phyloP scores from a whole-genome alignment of 2,113 vertebrate genomes.

The Brachypteracias leptosomus region DNA sequence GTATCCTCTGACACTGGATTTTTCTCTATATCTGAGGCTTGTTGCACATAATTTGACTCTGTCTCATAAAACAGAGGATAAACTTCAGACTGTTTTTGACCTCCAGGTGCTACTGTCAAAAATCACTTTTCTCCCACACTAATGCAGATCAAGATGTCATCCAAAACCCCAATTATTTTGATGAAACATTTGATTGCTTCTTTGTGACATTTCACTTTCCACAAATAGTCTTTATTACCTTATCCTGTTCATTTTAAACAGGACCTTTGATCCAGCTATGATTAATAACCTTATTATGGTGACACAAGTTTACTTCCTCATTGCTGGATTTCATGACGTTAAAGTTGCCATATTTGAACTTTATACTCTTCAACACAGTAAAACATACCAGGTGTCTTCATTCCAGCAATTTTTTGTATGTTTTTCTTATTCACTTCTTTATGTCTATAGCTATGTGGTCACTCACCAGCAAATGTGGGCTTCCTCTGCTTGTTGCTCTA shows the following conservation, averaged over 20 bases:
- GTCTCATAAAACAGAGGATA: background rate
- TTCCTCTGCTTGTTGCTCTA: background rate
- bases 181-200: background rate
- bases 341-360: background rate
- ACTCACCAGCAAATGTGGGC: background rate
- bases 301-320: background rate
- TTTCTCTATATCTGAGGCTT: background rate
- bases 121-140: background rate
- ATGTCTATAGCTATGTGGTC: background rate
- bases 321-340: background rate
- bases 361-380: background rate
- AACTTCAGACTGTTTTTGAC: background rate
- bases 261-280: background rate
- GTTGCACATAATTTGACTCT: background rate
- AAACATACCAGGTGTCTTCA: background rate
- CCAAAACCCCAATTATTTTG: background rate
- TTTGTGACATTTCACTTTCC: background rate
- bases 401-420: background rate
- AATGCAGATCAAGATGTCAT: background rate
- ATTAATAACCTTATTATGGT: background rate
- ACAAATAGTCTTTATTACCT: background rate
- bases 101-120: background rate
- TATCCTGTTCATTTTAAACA: background rate
- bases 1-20: background rate
- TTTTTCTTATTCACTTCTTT: slow-evolving; percentile 2